Conservation (phyloP, 2,888 invertebrate genomes). For the Endomychus coccineus region DNA sequence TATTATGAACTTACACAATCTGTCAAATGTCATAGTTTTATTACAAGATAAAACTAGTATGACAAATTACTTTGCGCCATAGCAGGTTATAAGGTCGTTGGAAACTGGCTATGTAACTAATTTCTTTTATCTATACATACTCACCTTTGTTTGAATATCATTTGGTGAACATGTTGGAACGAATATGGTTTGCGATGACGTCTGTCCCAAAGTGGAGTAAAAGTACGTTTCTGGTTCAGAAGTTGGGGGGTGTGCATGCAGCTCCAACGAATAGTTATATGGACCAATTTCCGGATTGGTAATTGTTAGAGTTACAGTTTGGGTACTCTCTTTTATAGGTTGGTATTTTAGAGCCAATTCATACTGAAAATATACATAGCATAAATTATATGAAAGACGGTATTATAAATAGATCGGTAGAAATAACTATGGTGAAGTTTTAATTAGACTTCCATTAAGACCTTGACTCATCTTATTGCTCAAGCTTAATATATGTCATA, state of each 20-base stretch:
- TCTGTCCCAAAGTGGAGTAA: constrained; percentile 4
- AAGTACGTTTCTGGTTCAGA: constrained; percentile 9
- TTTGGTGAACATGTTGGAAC: constrained; percentile 2
- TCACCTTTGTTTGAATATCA: constrained; percentile 4
- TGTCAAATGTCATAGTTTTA: too few relatives aligned
- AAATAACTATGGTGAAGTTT: too few relatives aligned
- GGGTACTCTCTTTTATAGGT: constrained; percentile 8
- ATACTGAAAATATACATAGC: constrained; percentile 11
- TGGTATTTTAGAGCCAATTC: constrained; percentile 9
- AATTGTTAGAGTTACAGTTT: constrained; percentile 1
- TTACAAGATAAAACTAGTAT: too few relatives aligned
- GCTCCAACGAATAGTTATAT: constrained; percentile 5
- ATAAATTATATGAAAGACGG: not conserved
- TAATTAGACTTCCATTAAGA: too few relatives aligned
- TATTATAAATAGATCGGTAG: too few relatives aligned
- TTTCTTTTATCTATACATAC: too few relatives aligned
- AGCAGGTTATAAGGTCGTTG: too few relatives aligned
- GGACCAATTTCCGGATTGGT: constrained; percentile 6
- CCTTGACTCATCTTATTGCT: too few relatives aligned
- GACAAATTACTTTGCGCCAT: too few relatives aligned
- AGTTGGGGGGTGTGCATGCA: constrained; percentile 9
- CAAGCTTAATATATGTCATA: too few relatives aligned
- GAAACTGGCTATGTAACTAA: too few relatives aligned
- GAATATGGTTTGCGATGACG: constrained; percentile 1
- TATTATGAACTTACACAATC: too few relatives aligned